phyloP scores from a whole-genome alignment of 2,113 vertebrate genomes.

The Scophthalmus maximus region DNA sequence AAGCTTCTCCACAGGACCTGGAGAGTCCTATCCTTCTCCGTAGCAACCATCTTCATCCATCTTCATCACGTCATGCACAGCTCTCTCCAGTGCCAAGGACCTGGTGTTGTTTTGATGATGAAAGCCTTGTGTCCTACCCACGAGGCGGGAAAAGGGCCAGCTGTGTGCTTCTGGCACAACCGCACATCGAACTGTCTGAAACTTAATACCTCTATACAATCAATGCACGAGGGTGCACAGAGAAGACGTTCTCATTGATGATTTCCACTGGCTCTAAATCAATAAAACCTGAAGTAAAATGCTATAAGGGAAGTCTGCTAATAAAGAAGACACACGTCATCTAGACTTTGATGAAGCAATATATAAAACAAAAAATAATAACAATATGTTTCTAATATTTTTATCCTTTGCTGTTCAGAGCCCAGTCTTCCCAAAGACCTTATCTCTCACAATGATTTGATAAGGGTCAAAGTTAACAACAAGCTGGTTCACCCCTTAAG shows the following conservation, averaged over 20 bases:
- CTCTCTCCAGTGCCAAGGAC: slow-evolving; percentile 54
- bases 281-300: neutral
- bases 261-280: too few relatives aligned
- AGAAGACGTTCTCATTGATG: neutral
- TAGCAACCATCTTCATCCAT: slow-evolving; percentile 76
- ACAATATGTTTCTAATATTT: neutral
- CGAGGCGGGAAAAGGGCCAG: slow-evolving; percentile 50
- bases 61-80: slow-evolving; percentile 77
- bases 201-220: slow-evolving; percentile 14
- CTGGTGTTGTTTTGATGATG: slow-evolving; percentile 66
- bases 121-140: slow-evolving; percentile 58
- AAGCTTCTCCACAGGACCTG: slow-evolving; percentile 60
- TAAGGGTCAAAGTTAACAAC: slow-evolving; percentile 62
- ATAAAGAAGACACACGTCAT: too few relatives aligned
- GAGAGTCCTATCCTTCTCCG: slow-evolving; percentile 66
- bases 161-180: slow-evolving; percentile 36
- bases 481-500: slow-evolving; percentile 52
- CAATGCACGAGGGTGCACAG: neutral
- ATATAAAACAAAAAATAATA: too few relatives aligned
- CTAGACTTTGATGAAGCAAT: too few relatives aligned
- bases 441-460: slow-evolving; percentile 39
- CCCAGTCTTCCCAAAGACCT: neutral
- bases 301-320: too few relatives aligned
- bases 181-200: slow-evolving; percentile 11
- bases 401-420: neutral